phyloP scores from a whole-genome alignment of 2,113 vertebrate genomes.

The Corythaixoides concolor region DNA sequence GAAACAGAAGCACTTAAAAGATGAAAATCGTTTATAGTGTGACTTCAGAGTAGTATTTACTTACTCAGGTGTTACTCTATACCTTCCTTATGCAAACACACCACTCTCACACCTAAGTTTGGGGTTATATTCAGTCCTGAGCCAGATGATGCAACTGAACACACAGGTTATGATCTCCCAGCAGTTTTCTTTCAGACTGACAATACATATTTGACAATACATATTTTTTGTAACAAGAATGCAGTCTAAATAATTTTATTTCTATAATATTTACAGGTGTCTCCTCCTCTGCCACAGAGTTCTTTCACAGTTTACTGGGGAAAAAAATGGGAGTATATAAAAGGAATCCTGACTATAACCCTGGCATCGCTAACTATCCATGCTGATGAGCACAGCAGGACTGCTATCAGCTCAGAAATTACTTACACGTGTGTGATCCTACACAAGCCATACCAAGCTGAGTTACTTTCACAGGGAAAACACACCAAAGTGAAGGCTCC shows the following conservation, averaged over 20 bases:
- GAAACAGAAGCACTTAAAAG: neutral
- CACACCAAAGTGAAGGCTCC: neutral
- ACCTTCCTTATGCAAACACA: neutral
- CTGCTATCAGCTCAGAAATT: neutral
- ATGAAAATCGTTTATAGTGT: neutral
- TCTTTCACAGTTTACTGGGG: neutral
- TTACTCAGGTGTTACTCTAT: neutral
- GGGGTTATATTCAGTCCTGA: neutral
- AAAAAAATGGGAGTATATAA: neutral
- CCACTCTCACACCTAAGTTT: neutral
- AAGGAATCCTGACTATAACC: neutral
- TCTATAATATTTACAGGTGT: neutral
- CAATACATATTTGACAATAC: too few species aligned
- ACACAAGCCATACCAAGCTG: neutral
- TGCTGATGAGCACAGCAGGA: rapidly evolving
- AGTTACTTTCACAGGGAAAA: neutral
- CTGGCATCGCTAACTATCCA: neutral
- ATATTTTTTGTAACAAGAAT: neutral
- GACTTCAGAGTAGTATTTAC: neutral
- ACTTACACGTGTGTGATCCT: neutral
- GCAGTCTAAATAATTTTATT: neutral
- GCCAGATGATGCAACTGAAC: neutral
- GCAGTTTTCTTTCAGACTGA: neutral
- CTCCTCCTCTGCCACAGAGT: neutral
- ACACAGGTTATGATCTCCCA: neutral